phyloP scores from a whole-genome alignment of 2,113 vertebrate species.

The Oxyruncus cristatus region DNA sequence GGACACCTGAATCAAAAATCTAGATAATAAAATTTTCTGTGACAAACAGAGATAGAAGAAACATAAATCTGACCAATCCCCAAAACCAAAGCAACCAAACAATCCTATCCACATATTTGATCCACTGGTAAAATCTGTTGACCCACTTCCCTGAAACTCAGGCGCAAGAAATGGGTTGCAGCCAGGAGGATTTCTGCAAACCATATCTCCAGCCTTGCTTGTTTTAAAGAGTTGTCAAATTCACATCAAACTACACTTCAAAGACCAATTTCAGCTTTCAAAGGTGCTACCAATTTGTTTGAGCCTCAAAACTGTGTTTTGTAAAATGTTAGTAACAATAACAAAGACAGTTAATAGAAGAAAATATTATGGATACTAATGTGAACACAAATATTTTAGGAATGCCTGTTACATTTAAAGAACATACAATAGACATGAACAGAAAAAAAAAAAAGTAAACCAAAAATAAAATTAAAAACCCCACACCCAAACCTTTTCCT shows the following conservation, averaged over 20 bases:
- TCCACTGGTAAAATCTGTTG: neutral
- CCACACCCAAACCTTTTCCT: neutral
- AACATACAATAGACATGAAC: neutral
- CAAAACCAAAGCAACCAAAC: neutral
- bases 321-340: neutral
- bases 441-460: neutral
- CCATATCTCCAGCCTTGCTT: neutral
- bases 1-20: neutral
- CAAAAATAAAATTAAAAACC: neutral
- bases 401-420: neutral
- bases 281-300: neutral
- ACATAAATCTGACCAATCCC: neutral
- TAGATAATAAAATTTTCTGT: neutral
- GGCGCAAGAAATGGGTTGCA: neutral
- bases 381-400: neutral
- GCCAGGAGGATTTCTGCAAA: conserved; percentile 14
- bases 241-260: neutral
- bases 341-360: neutral
- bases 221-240: conserved; percentile 2
- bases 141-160: neutral
- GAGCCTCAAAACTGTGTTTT: neutral
- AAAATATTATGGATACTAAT: neutral
- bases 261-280: neutral
- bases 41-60: neutral
- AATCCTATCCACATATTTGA: neutral